Evolutionary conservation across 2,888 invertebrate species (phyloP).

Genomic region (Priocnemis perturbator): DNA sequence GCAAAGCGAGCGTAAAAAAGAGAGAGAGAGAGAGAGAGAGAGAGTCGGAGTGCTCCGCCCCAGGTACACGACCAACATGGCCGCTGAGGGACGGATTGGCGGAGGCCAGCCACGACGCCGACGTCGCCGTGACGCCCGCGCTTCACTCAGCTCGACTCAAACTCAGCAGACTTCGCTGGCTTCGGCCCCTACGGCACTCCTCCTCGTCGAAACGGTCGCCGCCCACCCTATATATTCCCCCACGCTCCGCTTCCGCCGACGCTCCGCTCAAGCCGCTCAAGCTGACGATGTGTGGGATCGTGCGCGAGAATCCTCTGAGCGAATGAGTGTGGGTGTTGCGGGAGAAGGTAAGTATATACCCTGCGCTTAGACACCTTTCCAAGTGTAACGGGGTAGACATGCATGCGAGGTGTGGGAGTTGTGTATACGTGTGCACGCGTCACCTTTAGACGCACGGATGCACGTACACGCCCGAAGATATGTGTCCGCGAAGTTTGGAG

Average conservation of each 20-base stretch:
- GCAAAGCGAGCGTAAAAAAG: constrained; percentile 38
- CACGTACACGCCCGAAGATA: no score
- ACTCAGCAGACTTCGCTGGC: constrained; percentile 54
- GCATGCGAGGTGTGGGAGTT: no score
- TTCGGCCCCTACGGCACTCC: constrained; percentile 42
- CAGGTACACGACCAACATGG: constrained; percentile 79
- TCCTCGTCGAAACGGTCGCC: constrained; percentile 12
- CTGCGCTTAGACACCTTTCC: no score
- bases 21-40: constrained; percentile 43
- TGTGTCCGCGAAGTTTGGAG: no score
- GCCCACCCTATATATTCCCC: constrained; percentile 6
- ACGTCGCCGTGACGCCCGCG: constrained; percentile 73
- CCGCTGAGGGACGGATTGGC: constrained; percentile 81
- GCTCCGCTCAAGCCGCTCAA: constrained; percentile 18
- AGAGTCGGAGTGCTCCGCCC: constrained; percentile 69
- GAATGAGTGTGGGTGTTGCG: no score
- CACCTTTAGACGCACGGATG: no score
- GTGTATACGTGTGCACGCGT: no score
- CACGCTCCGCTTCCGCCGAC: constrained; percentile 2
- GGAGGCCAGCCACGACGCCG: constrained; percentile 76
- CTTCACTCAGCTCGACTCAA: constrained; percentile 69
- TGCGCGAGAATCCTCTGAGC: no score
- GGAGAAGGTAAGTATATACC: no score
- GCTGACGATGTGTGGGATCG: background rate
- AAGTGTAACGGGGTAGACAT: no score